These are phyloP conservation scores for Nestor notabilis DNA, from an alignment of 2,113 vertebrate genomes.

Conservation along the genomic window DNA sequence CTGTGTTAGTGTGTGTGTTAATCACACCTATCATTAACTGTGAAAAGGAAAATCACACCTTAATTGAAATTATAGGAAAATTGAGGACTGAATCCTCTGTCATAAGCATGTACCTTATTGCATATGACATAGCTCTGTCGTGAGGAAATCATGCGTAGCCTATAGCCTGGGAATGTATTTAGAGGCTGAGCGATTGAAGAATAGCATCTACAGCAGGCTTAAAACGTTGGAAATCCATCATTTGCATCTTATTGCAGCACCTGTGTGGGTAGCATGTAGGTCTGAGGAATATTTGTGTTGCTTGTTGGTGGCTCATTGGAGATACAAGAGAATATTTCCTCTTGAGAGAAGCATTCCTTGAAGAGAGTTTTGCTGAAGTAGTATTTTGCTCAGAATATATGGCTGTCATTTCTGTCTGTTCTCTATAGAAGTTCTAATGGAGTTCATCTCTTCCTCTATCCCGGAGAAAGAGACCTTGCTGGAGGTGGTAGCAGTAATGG, in stretches of 20 bases:
- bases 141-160: background rate
- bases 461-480: background rate
- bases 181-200: background rate
- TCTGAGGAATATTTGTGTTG: background rate
- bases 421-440: background rate
- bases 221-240: background rate
- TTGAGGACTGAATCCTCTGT: background rate
- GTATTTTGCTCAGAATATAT: background rate
- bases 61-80: background rate
- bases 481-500: background rate
- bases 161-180: background rate
- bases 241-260: background rate
- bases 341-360: background rate
- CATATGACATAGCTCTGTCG: background rate
- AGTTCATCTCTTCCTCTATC: background rate
- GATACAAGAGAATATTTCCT: background rate
- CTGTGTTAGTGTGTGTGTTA: background rate
- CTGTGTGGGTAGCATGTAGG: rapidly evolving
- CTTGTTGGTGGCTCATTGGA: background rate
- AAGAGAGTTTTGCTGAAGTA: background rate
- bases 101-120: background rate
- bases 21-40: background rate
- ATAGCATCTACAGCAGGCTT: background rate
- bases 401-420: background rate
- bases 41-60: background rate